Evolutionary conservation across 1,140 invertebrate species (phyloP), one percentile per base, ranked within the genome.

Genomic region (Cylas formicarius): DNA sequence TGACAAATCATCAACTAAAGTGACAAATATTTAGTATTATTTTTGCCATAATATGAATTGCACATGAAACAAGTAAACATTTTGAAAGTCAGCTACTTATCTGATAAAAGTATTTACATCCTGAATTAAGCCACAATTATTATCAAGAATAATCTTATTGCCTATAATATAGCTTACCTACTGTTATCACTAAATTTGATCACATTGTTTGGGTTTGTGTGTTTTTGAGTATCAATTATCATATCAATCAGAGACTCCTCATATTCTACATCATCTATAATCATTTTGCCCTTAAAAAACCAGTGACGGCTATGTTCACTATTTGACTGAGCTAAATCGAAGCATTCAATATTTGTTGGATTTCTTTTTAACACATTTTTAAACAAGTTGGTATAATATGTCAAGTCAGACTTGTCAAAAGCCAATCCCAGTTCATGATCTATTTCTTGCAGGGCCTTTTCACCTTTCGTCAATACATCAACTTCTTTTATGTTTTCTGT

Each of bases 141-240:
- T 28, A 28, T 3, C 16, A 2, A 13, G 16, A n/a, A 11, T 34
- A 11, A 3, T 20, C 11, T n/a, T 19, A 28, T 26, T 31, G 40
- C 9, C 14, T 26, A 6, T 16, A 21, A 44, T 16, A 11, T 4
- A 38, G 44, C 41, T 57, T 67, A 86, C 84, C 84, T 91, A 67
- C 92, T 96, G 63, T 99, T 99, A 61, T 99, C 95, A 58, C 82
- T 86, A 64, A 97, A 98, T 67, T 95, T 94, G 53, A 98, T 98
- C 5, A 97, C 83, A 73, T 96, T 99, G 64, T 98, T 98, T 4
- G 74, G 64, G 71, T 97, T 96, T 0, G 86, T 84, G 36, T 71
- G 69, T 1, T 78, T 71, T 63, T 97, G 92, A 0, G 95, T 97
- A 26, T 82, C 78, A 58, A 89, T 86, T 19, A 98, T 91, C 81